Base-by-base conservation (phyloP, 1,140 invertebrate species). In the Drosophila kikkawai region DNA sequence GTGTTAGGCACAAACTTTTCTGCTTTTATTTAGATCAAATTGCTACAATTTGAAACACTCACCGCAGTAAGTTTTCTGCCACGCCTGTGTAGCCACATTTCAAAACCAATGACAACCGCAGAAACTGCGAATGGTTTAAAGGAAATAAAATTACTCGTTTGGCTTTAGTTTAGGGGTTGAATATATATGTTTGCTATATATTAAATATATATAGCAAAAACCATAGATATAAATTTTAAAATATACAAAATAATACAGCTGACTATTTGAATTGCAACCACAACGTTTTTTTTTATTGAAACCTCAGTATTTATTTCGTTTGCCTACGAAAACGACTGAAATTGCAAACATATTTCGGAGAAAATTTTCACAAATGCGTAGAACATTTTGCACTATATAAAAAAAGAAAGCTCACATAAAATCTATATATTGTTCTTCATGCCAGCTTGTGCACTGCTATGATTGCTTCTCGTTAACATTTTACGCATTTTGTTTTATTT, bases 11-110 rank as follows among this genome's bases (percentile, higher is more conserved):
- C 58, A 85, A 79, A 86, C 67, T 84, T 85, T 63, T 51, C 32
- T 34, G 60, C 63, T 80, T 78, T 57, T 69, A 60, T 50, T 85
- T 47, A 67, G 71, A 79, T 75, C 51, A 75, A 82, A 75, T 75
- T 51, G 47, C 15, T 75, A 65, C 64, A 67, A 76, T 85, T 78
- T 65, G 17, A 60, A 51, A 75, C 76, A 76, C 65, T 75, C 42
- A 53, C 75, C 80, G 66, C 76, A 73, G 34, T 42, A 75, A 86
- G 56, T 82, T 74, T 59, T 32, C 13, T 7, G 56, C n/a, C 3
- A 26, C n/a, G 7, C 45, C 58, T 32, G 41, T 17, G 48, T n/a
- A 11, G 19, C 36, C 32, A 15, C 41, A 64, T 39, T 44, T 48
- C 29, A n/a, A 34, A 60, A 41, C 36, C 48, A 45, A 57, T 36